Evolutionary conservation across 2,113 vertebrate species (phyloP).

Genomic region (Potamarius usumacintae): DNA sequence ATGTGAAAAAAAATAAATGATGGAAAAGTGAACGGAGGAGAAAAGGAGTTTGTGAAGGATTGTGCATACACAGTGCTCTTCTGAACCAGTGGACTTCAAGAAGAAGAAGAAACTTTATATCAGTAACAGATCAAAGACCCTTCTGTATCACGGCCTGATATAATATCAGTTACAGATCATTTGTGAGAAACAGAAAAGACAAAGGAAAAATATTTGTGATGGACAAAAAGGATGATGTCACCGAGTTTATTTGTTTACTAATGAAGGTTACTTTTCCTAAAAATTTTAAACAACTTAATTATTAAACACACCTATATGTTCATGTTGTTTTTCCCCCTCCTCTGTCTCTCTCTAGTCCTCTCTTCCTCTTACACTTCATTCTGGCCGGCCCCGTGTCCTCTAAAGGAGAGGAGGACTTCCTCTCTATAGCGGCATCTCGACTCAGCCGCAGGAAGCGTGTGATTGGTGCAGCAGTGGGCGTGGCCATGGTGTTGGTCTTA

Average conservation of each 20-base stretch:
- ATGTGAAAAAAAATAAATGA: not conserved
- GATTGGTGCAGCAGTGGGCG: constrained; percentile 87
- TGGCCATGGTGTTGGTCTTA: constrained; percentile 92
- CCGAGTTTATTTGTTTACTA: not conserved
- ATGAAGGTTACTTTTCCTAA: not conserved
- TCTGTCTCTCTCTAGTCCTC: constrained; percentile 23
- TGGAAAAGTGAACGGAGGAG: not conserved
- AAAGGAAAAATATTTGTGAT: not conserved
- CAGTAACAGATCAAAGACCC: not conserved
- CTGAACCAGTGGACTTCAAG: not conserved
- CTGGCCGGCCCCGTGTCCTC: constrained; percentile 84
- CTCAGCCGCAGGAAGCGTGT: constrained; percentile 90
- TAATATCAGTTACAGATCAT: not conserved
- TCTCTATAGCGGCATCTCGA: constrained; percentile 90
- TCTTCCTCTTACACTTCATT: constrained; percentile 63
- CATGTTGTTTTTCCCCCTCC: not conserved
- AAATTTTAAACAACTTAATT: not conserved
- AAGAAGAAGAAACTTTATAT: not conserved
- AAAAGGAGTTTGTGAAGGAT: not conserved
- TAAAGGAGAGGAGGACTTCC: constrained; percentile 91
- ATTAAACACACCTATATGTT: not conserved
- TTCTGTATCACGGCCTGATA: not conserved
- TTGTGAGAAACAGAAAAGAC: not conserved
- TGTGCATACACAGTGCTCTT: not conserved
- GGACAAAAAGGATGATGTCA: not conserved